Evolutionary conservation across 2,113 vertebrate species (phyloP).

Genomic region (Spheniscus mendiculus): DNA sequence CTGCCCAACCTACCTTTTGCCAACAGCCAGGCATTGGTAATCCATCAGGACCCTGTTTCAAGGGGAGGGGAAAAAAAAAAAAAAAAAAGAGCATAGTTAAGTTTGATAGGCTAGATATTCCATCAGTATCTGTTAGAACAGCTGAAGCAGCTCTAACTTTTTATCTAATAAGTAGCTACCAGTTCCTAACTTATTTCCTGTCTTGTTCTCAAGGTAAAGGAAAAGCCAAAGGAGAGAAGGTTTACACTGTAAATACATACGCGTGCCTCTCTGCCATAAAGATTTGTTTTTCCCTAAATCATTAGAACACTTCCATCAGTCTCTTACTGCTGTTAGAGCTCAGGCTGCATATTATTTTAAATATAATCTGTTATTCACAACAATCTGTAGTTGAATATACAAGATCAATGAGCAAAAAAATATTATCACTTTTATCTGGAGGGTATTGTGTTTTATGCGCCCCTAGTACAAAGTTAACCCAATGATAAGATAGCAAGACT

Average conservation of each 20-base stretch:
- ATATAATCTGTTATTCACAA: not conserved
- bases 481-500: not conserved
- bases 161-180: not conserved
- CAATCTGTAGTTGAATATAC: not conserved
- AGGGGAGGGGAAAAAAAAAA: not conserved
- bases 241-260: not conserved
- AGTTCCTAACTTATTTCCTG: not conserved
- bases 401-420: slow-evolving; percentile 24
- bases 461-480: not conserved
- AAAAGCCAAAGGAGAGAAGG: not conserved
- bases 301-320: not conserved
- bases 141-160: not conserved
- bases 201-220: not conserved
- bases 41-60: slow-evolving; percentile 93
- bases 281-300: not conserved
- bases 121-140: not conserved
- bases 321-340: not conserved
- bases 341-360: not conserved
- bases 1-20: slow-evolving; percentile 89
- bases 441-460: not conserved
- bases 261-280: not conserved
- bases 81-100: not conserved
- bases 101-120: not conserved
- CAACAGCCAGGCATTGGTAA: slow-evolving; percentile 99
- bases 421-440: slow-evolving; percentile 73